A percentile compares a stretch with the other conserved stretches of the same genome.
Evolutionary conservation across 2,888 invertebrate species (phyloP).

Genomic region (Dryomyza anilis): DNA sequence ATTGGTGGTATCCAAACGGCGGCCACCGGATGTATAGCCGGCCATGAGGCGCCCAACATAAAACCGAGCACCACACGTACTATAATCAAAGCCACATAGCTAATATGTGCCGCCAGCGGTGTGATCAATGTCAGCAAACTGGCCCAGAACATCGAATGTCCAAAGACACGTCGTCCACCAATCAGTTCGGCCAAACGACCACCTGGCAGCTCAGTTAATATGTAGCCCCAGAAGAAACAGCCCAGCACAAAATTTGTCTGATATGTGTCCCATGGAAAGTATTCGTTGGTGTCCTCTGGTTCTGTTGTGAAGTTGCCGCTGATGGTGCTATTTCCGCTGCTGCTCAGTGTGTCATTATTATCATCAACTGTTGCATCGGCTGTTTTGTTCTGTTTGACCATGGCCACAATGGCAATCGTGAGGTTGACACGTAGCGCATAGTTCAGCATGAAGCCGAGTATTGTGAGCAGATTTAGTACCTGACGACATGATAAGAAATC

Average conservation of each 20-base stretch:
- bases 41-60: conserved; percentile 86
- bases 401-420: conserved; percentile 84
- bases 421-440: conserved; percentile 87
- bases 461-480: conserved; percentile 82
- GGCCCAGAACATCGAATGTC: conserved; percentile 82
- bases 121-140: conserved; percentile 81
- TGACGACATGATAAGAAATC: conserved; percentile 78
- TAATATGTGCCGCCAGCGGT: conserved; percentile 74
- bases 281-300: conserved; percentile 51
- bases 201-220: conserved; percentile 86
- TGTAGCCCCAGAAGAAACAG: conserved; percentile 92
- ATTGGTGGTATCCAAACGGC: conserved; percentile 94
- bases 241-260: conserved; percentile 82
- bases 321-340: neutral
- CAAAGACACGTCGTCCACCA: conserved; percentile 83
- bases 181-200: conserved; percentile 83
- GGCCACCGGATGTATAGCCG: conserved; percentile 90
- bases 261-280: conserved; percentile 79
- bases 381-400: conserved; percentile 64
- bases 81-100: conserved; percentile 73
- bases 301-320: conserved; percentile 15
- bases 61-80: conserved; percentile 78
- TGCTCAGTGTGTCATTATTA: neutral
- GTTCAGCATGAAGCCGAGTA: conserved; percentile 87
- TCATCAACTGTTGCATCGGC: conserved; percentile 2